phyloP scores from a whole-genome alignment of 2,113 vertebrate species.

The Pithys albifrons region DNA sequence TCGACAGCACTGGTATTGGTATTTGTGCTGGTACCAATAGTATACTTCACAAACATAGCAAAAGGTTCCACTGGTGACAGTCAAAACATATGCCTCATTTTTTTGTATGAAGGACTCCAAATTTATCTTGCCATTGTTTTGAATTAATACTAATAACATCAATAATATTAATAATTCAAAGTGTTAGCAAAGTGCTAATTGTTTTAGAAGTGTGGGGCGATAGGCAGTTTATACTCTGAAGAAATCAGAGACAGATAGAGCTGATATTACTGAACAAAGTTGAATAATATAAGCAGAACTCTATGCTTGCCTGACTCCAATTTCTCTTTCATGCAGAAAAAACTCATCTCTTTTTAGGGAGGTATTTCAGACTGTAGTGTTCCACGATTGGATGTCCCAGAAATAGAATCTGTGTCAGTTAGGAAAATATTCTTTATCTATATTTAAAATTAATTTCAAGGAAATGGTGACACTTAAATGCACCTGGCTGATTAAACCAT shows the following conservation, averaged over 20 bases:
- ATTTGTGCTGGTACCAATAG: neutral
- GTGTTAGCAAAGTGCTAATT: neutral
- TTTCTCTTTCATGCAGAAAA: neutral
- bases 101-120: neutral
- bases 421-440: neutral
- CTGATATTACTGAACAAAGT: neutral
- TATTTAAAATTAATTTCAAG: constrained; percentile 34
- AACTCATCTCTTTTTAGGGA: neutral
- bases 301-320: neutral
- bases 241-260: neutral
- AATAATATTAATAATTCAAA: constrained; percentile 6
- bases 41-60: neutral
- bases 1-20: neutral
- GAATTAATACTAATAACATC: neutral
- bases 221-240: neutral
- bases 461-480: neutral
- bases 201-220: neutral
- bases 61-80: neutral
- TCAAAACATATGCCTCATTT: neutral
- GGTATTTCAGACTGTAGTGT: neutral
- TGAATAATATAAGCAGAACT: neutral
- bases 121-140: neutral
- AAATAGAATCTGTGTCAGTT: neutral
- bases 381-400: neutral
- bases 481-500: constrained; percentile 23